Percentiles rank a stretch among this genome's conserved stretches.
These are phyloP conservation scores for Agapornis roseicollis DNA, from an alignment of 2,113 vertebrate genomes.

Conservation along the genomic window DNA sequence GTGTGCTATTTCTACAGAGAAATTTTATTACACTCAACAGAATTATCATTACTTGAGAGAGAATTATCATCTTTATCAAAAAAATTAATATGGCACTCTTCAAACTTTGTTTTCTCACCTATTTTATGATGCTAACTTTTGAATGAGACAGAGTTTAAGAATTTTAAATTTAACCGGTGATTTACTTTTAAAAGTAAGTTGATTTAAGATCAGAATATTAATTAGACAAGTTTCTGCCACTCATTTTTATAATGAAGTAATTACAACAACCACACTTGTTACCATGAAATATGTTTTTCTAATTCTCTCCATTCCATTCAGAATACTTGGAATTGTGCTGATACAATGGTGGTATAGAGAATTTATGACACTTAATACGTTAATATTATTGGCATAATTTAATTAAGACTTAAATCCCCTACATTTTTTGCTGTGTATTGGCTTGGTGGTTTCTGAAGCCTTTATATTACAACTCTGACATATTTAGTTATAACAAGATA, in stretches of 20 bases:
- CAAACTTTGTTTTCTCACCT: slow-evolving; percentile 69
- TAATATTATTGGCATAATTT: not conserved
- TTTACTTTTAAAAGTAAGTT: not conserved
- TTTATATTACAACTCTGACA: not conserved
- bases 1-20: not conserved
- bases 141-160: not conserved
- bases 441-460: not conserved
- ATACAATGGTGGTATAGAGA: not conserved
- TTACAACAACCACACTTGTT: slow-evolving; percentile 57
- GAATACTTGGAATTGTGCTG: not conserved
- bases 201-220: not conserved
- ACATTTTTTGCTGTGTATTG: not conserved
- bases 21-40: not conserved
- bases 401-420: not conserved
- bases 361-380: not conserved
- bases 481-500: not conserved
- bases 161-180: not conserved
- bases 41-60: not conserved
- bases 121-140: not conserved
- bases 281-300: not conserved
- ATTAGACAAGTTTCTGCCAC: slow-evolving; percentile 41
- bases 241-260: slow-evolving; percentile 26
- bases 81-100: slow-evolving; percentile 7
- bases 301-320: not conserved
- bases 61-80: not conserved